Conservation (phyloP, 2,797 vertebrate genomes). For the Chloroceryle inda region DNA sequence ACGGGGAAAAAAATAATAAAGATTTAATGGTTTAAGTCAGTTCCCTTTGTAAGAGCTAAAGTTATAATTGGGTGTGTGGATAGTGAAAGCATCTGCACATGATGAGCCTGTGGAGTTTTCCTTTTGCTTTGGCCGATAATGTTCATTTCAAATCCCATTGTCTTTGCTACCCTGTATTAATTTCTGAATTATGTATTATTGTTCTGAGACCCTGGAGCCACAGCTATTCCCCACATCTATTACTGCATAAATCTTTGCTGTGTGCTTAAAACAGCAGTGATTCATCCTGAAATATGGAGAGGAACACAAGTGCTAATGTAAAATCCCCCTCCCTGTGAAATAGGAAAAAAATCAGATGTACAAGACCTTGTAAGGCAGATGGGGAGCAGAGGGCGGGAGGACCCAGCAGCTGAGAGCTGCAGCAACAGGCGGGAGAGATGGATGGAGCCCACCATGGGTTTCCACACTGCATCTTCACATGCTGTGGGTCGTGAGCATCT, state of each 20-base stretch:
- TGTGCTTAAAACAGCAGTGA: constrained; percentile 47
- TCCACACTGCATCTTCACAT: accelerated
- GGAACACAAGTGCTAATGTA: not conserved
- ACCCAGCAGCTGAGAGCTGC: not conserved
- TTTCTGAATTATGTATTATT: constrained; percentile 76
- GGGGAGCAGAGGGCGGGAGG: not conserved
- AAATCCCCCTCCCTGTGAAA: not conserved
- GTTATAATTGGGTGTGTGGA: constrained; percentile 60
- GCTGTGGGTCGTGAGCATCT: accelerated
- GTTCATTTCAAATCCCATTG: constrained; percentile 56
- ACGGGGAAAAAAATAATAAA: constrained; percentile 65
- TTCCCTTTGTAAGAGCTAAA: constrained; percentile 54
- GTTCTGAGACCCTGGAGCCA: constrained; percentile 60
- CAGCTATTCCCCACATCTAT: constrained; percentile 51
- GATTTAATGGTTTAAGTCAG: constrained; percentile 71
- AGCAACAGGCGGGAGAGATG: not conserved
- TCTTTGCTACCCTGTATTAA: constrained; percentile 66
- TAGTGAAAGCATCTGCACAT: constrained; percentile 37
- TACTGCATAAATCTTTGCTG: constrained; percentile 62
- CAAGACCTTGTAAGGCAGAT: not conserved
- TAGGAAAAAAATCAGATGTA: accelerated
- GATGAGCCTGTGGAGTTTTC: constrained; percentile 29
- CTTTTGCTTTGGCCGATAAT: constrained; percentile 50
- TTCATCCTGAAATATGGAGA: constrained; percentile 28
- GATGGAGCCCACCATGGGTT: not conserved